Base-by-base conservation (phyloP, 2,888 invertebrate species). In the Meiosimyza platycephala region DNA sequence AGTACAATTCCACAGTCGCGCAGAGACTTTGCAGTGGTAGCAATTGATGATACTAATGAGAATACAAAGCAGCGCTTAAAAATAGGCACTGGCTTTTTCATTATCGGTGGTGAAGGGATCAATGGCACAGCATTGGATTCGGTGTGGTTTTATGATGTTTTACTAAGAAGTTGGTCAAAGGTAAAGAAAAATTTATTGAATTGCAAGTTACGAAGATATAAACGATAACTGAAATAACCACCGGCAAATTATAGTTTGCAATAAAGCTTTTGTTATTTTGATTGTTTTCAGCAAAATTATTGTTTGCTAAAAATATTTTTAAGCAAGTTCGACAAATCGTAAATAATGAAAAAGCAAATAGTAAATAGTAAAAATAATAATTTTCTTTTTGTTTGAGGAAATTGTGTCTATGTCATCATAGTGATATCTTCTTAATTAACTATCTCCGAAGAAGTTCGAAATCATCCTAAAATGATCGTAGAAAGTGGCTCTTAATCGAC, bases 21-120 rank as follows among this genome's bases (percentile, higher is more conserved):
- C 77, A 91, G 92, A 83, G 92, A 92, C 86, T 93, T 93, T 79
- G 92, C 92, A 0, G 87, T 93, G 6, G 90, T 92, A n/a, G 91
- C 90, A 2, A 89, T 90, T 78, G 89, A 90, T 33, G 90, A 90
- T 84, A 60, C 63, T 59, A 64, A 52, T 33, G 68, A 52, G 47
- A 57, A 57, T 33, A 57, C 67, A 52, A 71, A 73, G 51, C 55
- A 55, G 2, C 66, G 67, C 52, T 65, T 73, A 52, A 22, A 48
- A 18, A 59, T 40, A 28, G 75, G 67, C 13, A 62, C 55, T 33
- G 90, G 90, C n/a, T 86, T 94, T 78, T 93, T 90, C 79, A 92
- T 92, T 5, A 91, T 93, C 75, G 93, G 93, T 1, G 93, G 93
- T 9, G 92, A 92, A 85, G 91, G 89, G 74, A 89, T 90, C 80